phyloP scores from a whole-genome alignment of 2,113 vertebrate genomes.

The Saccopteryx leptura region DNA sequence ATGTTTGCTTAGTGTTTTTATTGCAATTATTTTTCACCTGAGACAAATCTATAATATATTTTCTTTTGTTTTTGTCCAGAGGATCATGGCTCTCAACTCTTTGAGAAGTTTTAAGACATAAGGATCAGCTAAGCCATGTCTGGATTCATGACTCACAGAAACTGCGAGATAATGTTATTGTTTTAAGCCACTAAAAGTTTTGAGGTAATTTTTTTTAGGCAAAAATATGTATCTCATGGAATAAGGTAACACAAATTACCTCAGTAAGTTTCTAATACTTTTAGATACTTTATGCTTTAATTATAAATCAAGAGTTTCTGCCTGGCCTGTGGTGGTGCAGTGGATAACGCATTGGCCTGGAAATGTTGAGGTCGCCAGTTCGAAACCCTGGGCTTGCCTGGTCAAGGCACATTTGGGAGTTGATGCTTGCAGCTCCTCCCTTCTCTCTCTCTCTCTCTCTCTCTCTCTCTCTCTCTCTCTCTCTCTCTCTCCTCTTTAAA shows the following conservation, averaged over 20 bases:
- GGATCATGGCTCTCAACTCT: background rate
- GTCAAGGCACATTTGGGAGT: no score
- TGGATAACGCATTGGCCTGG: no score
- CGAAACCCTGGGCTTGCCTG: no score
- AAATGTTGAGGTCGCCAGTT: no score
- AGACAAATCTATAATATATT: conserved; percentile 8
- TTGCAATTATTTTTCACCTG: background rate
- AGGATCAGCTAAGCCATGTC: background rate
- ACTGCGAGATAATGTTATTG: background rate
- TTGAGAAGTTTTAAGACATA: background rate
- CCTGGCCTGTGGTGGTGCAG: no score
- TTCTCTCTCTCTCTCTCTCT: no score
- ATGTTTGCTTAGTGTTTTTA: background rate
- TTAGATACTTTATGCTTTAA: background rate
- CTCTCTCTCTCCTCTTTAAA: no score
- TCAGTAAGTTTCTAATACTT: background rate
- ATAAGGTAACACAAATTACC: background rate
- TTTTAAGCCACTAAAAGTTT: background rate
- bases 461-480: no score
- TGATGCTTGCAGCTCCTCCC: no score
- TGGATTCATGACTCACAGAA: background rate
- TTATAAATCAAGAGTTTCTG: background rate
- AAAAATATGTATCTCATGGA: background rate
- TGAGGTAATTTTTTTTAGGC: background rate
- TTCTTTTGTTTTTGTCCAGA: background rate